These are phyloP conservation scores for Dendrolimus houi DNA, from an alignment of 2,888 invertebrate species.

Conservation along the genomic window DNA sequence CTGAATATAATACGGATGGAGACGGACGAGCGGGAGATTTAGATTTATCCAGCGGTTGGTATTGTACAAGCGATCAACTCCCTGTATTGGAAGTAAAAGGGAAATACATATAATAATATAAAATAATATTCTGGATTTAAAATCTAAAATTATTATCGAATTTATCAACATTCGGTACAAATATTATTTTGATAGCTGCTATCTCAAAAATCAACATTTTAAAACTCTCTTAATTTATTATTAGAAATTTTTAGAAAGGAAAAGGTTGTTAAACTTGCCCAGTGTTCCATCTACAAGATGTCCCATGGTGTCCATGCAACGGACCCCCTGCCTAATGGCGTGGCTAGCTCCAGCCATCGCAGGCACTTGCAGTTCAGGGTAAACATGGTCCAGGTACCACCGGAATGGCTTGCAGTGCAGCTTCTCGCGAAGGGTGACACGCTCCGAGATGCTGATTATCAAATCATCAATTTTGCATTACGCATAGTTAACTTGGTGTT, in stretches of 20 bases:
- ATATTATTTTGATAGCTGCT: neutral
- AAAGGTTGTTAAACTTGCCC: slow-evolving; percentile 58
- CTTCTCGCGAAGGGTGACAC: slow-evolving; percentile 84
- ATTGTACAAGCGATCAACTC: too few relatives aligned
- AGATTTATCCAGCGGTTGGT: too few relatives aligned
- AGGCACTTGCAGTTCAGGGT: slow-evolving; percentile 91
- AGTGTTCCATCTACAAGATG: slow-evolving; percentile 90
- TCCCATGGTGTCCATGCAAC: slow-evolving; percentile 97
- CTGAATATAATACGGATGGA: too few relatives aligned
- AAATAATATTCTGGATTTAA: too few relatives aligned
- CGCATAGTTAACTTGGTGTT: too few relatives aligned
- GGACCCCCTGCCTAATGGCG: slow-evolving; percentile 86
- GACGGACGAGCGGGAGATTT: too few relatives aligned
- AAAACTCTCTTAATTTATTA: neutral
- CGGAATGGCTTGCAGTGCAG: slow-evolving; percentile 95
- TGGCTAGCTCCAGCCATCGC: slow-evolving; percentile 73
- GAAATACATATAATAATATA: too few relatives aligned
- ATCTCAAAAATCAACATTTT: neutral
- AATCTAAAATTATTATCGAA: too few relatives aligned
- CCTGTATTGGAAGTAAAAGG: too few relatives aligned
- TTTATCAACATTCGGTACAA: too few relatives aligned
- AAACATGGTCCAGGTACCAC: slow-evolving; percentile 95
- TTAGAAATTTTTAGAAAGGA: neutral
- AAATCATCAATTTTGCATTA: neutral
- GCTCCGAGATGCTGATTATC: slow-evolving; percentile 85